Evolutionary conservation across 2,113 vertebrate species (phyloP).

Genomic region (Corapipo altera): DNA sequence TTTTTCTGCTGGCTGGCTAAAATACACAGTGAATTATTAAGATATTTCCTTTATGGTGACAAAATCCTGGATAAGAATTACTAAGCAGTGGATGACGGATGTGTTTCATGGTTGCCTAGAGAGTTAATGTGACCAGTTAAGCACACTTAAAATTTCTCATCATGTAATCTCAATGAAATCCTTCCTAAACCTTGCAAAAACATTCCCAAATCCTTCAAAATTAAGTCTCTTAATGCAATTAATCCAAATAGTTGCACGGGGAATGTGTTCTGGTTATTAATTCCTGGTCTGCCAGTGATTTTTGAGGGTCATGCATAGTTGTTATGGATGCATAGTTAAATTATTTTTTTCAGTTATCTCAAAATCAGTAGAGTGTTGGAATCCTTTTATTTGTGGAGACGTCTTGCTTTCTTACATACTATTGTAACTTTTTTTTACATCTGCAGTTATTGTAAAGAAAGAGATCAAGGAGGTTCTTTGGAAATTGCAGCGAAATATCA

Average conservation of each 20-base stretch:
- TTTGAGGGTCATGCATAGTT: not conserved
- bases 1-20: not conserved
- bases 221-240: conserved; percentile 13
- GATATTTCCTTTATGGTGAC: not conserved
- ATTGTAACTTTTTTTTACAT: not conserved
- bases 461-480: not conserved
- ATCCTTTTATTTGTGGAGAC: not conserved
- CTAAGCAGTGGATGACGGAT: not conserved
- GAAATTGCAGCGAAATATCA: not conserved
- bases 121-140: not conserved
- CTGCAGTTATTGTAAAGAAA: not conserved
- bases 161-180: conserved; percentile 17
- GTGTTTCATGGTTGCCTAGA: not conserved
- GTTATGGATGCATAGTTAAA: not conserved
- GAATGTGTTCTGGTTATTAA: not conserved
- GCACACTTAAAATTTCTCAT: not conserved
- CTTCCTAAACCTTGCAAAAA: conserved; percentile 46
- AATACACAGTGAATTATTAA: not conserved
- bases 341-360: not conserved
- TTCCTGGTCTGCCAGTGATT: not conserved
- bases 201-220: conserved; percentile 30
- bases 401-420: not conserved
- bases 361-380: not conserved
- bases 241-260: not conserved
- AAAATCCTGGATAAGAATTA: not conserved